Base-by-base conservation (phyloP, 23 tunicate genomes). In the Styela plicata region DNA sequence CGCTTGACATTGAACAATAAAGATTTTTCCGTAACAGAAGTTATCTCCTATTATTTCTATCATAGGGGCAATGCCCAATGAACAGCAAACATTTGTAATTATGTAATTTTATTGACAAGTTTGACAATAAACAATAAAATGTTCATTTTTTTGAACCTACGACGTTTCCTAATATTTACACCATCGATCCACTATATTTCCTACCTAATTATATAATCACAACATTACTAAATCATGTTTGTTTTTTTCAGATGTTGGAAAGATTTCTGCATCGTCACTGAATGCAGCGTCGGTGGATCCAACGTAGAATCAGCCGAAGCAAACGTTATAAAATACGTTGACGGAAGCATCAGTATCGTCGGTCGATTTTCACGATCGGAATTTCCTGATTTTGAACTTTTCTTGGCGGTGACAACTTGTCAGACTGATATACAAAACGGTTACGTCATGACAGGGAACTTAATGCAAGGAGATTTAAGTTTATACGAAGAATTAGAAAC, bases 391-490 rank as follows among this genome's bases (percentile, higher is more conserved):
- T 86, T 86, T 57, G 71, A 80, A 35, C 90, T 86, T 44, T 80
- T 80, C 66, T 82, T 86, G 27, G 53, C 85, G 70, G n/a, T n/a
- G n/a, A 80, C 85, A 26, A 52, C 71, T 64, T 80, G 79, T 20
- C 62, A 63, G 30, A 71, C 63, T 71, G 90, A 86, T 70, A 35
- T 80, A 30, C 71, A 86, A 52, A 79, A 70, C 33, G 90, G 90
- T 21, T 86, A 86, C 85, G 74, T 80, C 18, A 86, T 86, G 90
- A 86, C 90, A 2, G 90, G 90, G 33, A 82, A 83, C 28, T 66
- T 86, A 63, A 85, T 70, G 80, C 82, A 80, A 74, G 90, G 90
- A 23, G 85, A 86, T 73, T 44, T 86, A 2, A 74, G 66, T 33
- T 79, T 79, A 7, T 63, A 79, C 21, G 90, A 85, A 5, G 63